Conservation (phyloP, 2,113 vertebrate genomes). For the Sula dactylatra region DNA sequence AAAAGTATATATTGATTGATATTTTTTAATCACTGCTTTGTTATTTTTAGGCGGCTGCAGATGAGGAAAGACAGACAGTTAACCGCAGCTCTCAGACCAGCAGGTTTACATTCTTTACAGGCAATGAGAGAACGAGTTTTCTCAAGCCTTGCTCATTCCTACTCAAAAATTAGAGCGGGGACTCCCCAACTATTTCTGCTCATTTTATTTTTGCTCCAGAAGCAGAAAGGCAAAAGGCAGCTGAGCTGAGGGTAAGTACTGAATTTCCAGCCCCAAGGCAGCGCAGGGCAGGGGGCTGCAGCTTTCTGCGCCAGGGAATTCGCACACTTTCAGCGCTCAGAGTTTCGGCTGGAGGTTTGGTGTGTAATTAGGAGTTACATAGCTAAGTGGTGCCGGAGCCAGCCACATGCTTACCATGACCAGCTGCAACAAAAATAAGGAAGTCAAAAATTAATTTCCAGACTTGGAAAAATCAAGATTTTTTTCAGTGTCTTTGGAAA, state of each 20-base stretch:
- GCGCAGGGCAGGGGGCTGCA: accelerated
- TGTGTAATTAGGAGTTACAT: background rate
- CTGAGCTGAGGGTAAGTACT: background rate
- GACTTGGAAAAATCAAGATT: background rate
- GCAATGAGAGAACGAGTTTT: background rate
- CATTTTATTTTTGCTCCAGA: background rate
- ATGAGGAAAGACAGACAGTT: slow-evolving; percentile 23
- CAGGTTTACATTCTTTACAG: slow-evolving; percentile 40
- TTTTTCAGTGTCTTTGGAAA: background rate
- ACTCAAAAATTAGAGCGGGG: background rate
- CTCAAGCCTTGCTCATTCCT: background rate
- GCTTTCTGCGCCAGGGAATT: background rate
- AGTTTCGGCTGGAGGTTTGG: background rate
- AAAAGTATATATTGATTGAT: background rate
- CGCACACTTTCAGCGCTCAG: background rate
- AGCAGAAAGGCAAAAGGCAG: background rate
- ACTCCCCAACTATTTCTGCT: background rate
- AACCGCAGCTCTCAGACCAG: slow-evolving; percentile 29
- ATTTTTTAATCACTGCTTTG: slow-evolving; percentile 21
- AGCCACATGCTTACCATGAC: background rate
- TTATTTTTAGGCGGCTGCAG: slow-evolving; percentile 35
- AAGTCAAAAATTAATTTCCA: background rate
- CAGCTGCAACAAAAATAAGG: background rate
- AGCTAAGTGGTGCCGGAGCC: background rate
- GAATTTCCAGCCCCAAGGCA: background rate